Evolutionary conservation across 2,797 vertebrate species (phyloP), one percentile per base, ranked within the genome.

Genomic region (Moxostoma hubbsi): DNA sequence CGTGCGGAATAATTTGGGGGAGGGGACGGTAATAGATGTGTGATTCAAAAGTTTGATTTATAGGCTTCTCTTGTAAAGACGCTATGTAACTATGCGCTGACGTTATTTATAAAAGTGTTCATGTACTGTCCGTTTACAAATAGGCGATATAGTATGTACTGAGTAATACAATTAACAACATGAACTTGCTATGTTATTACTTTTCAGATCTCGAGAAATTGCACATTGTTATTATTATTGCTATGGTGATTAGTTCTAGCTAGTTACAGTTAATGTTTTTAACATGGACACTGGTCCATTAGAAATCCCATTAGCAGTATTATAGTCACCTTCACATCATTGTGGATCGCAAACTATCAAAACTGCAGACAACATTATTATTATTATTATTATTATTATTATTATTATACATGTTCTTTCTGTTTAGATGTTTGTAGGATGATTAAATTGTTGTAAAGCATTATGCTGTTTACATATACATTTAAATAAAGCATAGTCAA

Each of bases 41-140:
- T 13, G 64, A 76, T 51, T 77, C 43, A 67, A 58, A 79, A 79
- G 62, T 75, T 82, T 77, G 55, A 73, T 68, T 70, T 72, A 79
- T 62, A 74, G 65, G 51, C 24, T 24, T 61, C 67, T 61, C 57
- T 63, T 55, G 53, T 16, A 62, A 46, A 73, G 36, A 76, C 55
- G 13, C 64, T 2, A 73, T 24, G 67, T 53, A 69, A 57, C 43
- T 50, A 69, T 43, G 45, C 24, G 18, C 53, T 74, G 67, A 46
- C 10, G 73, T 61, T 81, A 76, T 81, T 81, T 71, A 71, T 71
- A 76, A 76, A 43, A 63, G 18, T 51, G 47, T 62, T 71, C 15
- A 58, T 47, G 7, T 73, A 73, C 71, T 53, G 58, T 43, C 72
- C 63, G 11, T 63, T 63, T 63, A 53, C 47, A 63, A 0, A 73